phyloP scores from a whole-genome alignment of 2,888 invertebrate species.

The Lasioglossum lativentre region DNA sequence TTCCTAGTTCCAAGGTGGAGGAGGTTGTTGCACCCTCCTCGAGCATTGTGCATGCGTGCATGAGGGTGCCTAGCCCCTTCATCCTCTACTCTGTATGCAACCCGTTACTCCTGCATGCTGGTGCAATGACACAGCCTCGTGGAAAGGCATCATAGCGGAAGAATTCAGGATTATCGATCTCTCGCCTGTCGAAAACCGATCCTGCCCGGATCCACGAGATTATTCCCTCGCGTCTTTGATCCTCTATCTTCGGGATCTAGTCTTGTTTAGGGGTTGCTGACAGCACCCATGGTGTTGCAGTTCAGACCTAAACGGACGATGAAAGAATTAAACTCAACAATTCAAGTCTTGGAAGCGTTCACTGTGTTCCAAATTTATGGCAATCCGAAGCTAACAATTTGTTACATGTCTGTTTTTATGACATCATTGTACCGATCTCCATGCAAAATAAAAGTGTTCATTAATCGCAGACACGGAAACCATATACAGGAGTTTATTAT shows the following conservation, averaged over 20 bases:
- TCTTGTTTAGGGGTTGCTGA: not conserved
- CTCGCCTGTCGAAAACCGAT: slow-evolving; percentile 19
- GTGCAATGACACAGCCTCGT: slow-evolving; percentile 56
- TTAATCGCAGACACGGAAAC: no score
- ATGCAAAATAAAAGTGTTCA: not conserved
- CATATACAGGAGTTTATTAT: no score
- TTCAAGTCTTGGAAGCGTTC: no score
- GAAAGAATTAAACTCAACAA: no score
- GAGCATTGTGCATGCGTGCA: slow-evolving; percentile 68
- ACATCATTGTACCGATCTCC: not conserved
- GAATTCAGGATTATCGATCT: slow-evolving; percentile 63
- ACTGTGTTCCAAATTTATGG: no score
- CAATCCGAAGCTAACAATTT: no score
- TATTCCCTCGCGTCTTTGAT: not conserved
- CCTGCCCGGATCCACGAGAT: not conserved
- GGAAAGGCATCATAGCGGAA: slow-evolving; percentile 46
- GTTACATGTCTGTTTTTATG: no score
- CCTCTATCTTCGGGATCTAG: not conserved
- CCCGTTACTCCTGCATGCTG: slow-evolving; percentile 55
- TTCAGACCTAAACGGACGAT: not conserved
- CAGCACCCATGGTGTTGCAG: not conserved
- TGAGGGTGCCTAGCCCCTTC: slow-evolving; percentile 67
- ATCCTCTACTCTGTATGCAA: slow-evolving; percentile 63
- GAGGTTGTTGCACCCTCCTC: slow-evolving; percentile 63
- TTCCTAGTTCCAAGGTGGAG: slow-evolving; percentile 63